A percentile compares a stretch with the other conserved stretches of the same genome.
Conservation (phyloP, 1,140 invertebrate species). For the Zaprionus capensis region DNA sequence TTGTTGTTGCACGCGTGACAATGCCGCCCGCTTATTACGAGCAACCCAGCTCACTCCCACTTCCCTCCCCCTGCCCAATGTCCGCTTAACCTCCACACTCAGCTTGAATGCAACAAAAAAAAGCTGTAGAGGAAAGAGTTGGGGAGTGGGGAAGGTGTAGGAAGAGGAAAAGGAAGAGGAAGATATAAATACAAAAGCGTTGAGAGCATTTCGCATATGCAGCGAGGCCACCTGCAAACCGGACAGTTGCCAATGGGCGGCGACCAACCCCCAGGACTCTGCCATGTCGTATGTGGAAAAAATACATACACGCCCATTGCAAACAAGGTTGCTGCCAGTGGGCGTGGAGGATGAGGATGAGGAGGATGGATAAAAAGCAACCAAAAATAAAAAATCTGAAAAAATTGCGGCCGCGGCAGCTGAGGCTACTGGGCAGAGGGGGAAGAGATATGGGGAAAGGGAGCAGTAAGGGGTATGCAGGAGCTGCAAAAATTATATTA, state of each 20-base stretch:
- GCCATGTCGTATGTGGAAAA: conserved; percentile 42
- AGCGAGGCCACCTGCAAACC: conserved; percentile 74
- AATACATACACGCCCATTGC: conserved; percentile 67
- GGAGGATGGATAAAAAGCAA: conserved; percentile 15
- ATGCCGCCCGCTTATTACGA: conserved; percentile 69
- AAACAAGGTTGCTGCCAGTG: conserved; percentile 58
- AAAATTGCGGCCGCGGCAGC: conserved; percentile 52
- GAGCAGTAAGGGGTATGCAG: background rate
- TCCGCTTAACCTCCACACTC: conserved; percentile 22
- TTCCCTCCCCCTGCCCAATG: too few relatives aligned
- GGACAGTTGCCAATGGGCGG: conserved; percentile 77
- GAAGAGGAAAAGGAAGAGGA: background rate
- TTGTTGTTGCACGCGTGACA: conserved; percentile 58
- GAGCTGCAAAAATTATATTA: conserved; percentile 76
- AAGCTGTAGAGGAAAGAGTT: background rate
- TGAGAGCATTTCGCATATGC: conserved; percentile 67
- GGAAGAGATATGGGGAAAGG: background rate
- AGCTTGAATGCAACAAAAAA: conserved; percentile 41
- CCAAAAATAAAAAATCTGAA: conserved; percentile 52
- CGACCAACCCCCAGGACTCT: conserved; percentile 69
- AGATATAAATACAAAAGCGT: conserved; percentile 44
- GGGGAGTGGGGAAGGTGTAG: background rate
- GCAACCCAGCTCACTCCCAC: background rate
- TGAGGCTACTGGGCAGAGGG: conserved; percentile 15
- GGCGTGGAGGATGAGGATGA: background rate